Base-by-base conservation (phyloP, 2,113 vertebrate genomes). In the Coracopsis vasa region DNA sequence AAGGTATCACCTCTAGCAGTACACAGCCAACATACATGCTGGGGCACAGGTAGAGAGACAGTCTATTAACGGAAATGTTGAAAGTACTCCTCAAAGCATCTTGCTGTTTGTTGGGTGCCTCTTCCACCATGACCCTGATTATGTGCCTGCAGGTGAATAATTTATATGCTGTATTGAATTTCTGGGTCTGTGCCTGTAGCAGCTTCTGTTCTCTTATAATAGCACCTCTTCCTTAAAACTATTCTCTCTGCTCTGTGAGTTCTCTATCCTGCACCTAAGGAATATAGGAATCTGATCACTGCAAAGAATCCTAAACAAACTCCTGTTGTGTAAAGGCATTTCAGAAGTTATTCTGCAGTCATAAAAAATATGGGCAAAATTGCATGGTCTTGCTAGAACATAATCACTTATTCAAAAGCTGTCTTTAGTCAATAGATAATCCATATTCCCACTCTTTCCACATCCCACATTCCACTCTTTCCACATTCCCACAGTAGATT, bases 101-200 rank as follows among this genome's bases (percentile, higher is more conserved):
- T 94, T 90, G 67, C 64, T 90, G 75, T 93, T 94, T 90, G 58
- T 73, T 94, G 67, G 89, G 65, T 92, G 35, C 33, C 33, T 93
- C 67, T 84, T 95, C 47, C 64, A 90, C 39, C 80, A 51, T 41
- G 90, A 86, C 37, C 44, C 50, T 70, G 51, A 88, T 93, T 94
- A 90, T 71, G 29, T 64, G 67, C 20, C n/a, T 60, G 14, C 41
- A 82, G 62, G 56, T 77, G 80, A 95, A 95, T 85, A 82, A 95
- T 94, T 91, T 73, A 84, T 86, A 29, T 51, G 81, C 60, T 64
- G 3, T 56, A 54, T 67, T 86, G 90, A 50, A 78, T 94, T 86
- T 93, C 83, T 72, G 31, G 39, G 42, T 16, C 56, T 73, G 15
- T 82, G 53, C 13, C 74, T 88, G 37, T 15, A 90, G 47, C 33